Conservation (phyloP, 1,140 invertebrate genomes). For the Tetragonula clypearis region DNA sequence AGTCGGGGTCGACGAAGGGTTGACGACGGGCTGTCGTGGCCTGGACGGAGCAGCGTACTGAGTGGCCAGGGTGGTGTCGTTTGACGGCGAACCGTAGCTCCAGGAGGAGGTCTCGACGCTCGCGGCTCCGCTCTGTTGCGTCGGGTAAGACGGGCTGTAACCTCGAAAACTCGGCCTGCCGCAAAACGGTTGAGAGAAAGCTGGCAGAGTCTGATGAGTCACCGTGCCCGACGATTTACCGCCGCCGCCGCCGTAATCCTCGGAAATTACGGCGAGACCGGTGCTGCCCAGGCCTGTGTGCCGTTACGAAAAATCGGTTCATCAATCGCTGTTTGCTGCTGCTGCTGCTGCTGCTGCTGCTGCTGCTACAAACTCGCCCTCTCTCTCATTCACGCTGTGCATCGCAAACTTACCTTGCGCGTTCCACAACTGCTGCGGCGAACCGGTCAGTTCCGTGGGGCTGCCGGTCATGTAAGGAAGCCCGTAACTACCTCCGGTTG, state of each 20-base stretch:
- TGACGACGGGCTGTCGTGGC: slow-evolving; percentile 59
- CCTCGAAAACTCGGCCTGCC: slow-evolving; percentile 64
- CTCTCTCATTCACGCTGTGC: rapidly evolving
- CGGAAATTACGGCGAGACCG: slow-evolving; percentile 59
- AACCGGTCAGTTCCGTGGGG: slow-evolving; percentile 68
- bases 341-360: too few relatives aligned
- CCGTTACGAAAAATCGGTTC: neutral
- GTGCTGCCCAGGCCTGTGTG: slow-evolving; percentile 45
- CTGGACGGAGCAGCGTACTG: slow-evolving; percentile 62
- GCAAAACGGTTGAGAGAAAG: slow-evolving; percentile 74
- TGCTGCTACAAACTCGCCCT: too few relatives aligned
- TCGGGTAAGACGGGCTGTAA: slow-evolving; percentile 72
- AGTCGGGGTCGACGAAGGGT: slow-evolving; percentile 45
- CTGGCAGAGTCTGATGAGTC: slow-evolving; percentile 73
- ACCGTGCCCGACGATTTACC: slow-evolving; percentile 69
- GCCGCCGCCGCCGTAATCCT: slow-evolving; percentile 70
- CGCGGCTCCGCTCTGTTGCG: slow-evolving; percentile 58
- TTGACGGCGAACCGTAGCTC: slow-evolving; percentile 59
- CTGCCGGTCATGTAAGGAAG: slow-evolving; percentile 71
- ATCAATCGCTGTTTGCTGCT: neutral
- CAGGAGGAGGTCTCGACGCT: slow-evolving; percentile 61
- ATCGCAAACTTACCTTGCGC: slow-evolving; percentile 64
- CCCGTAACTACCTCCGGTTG: slow-evolving; percentile 56
- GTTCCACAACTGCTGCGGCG: slow-evolving; percentile 72
- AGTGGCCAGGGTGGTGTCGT: slow-evolving; percentile 58